Evolutionary conservation across 92 coral and sea anemone genomes (phyloP).

Genomic region (Nematostella vectensis): DNA sequence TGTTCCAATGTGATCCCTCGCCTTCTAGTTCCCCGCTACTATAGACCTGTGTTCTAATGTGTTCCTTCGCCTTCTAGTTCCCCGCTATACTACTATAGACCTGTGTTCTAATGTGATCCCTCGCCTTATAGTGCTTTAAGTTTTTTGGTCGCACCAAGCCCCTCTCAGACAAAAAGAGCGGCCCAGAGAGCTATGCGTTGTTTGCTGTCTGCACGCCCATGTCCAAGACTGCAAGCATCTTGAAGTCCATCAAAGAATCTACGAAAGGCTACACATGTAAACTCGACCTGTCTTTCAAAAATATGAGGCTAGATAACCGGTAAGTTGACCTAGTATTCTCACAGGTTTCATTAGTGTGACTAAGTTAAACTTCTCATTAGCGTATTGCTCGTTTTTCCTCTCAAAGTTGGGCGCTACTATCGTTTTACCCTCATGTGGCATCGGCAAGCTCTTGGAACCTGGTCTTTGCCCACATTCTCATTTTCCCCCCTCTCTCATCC

Average conservation of each 20-base stretch:
- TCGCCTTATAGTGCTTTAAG: no score
- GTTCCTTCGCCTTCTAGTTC: no score
- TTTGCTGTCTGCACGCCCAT: constrained; percentile 72
- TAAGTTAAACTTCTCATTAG: neutral
- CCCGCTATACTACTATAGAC: no score
- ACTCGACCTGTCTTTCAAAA: constrained; percentile 47
- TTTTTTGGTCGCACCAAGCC: constrained; percentile 55
- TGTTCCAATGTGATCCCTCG: no score
- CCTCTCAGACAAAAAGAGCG: constrained; percentile 17
- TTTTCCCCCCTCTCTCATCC: no score
- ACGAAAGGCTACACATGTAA: constrained; percentile 52
- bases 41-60: no score
- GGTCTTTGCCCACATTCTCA: no score
- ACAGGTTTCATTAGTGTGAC: neutral
- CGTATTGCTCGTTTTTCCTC: neutral
- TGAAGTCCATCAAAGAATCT: constrained; percentile 41
- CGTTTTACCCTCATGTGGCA: no score
- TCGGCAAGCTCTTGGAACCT: no score
- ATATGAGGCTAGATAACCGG: constrained; percentile 59
- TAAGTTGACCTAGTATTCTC: constrained; percentile 8
- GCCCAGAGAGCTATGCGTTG: constrained; percentile 47
- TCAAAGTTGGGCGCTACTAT: no score
- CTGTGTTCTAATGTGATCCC: no score
- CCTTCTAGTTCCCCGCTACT: no score
- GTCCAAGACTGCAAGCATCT: constrained; percentile 22